Base-by-base conservation (phyloP, 2,113 vertebrate genomes). In the Eulemur macaco region DNA sequence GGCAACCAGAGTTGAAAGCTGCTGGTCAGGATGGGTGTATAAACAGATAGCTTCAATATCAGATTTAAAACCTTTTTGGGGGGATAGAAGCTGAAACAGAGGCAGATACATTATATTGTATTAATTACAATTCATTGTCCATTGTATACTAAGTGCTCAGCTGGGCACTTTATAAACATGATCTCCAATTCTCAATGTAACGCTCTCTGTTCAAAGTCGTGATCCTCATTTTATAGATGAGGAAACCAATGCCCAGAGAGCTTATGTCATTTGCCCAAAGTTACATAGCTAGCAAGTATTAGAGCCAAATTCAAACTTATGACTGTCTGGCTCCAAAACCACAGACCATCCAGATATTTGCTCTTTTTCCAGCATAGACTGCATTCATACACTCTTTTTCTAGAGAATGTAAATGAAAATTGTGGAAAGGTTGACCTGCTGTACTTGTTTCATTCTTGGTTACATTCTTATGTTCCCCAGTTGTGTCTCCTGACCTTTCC, bases 301-400 rank as follows among this genome's bases (percentile, higher is more conserved):
- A 89, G 50, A 96, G 90, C 64, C 64, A 96, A 92, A 69, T 88
- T 76, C 86, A 93, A 91, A 85, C 39, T 82, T 71, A 71, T 12
- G 76, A 76, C 86, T 34, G 2, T 52, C 88, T 95, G 54, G 54
- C 54, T 86, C 27, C 80, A 94, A 96, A 80, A 4, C 37, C 73
- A 54, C 14, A 74, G 76, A 56, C 66, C 23, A 58, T 64, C 42
- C 54, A 82, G 82, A 91, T 68, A 94, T 42, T 92, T 68, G 12
- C 8, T 86, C 31, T 95, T 88, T 95, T 88, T 86, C 88, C 60
- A 76, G 42, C 85, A 71, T 25, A 93, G 76, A 56, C 1, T 56
- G 20, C 2, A 71, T 15, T 39, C 25, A 63, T 23, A 39, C 10
- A 71, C 64, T 37, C 37, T 66, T 86, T 88, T 63, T 77, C 78